phyloP scores from a whole-genome alignment of 2,797 vertebrate genomes.

The Poeciliopsis turneri region DNA sequence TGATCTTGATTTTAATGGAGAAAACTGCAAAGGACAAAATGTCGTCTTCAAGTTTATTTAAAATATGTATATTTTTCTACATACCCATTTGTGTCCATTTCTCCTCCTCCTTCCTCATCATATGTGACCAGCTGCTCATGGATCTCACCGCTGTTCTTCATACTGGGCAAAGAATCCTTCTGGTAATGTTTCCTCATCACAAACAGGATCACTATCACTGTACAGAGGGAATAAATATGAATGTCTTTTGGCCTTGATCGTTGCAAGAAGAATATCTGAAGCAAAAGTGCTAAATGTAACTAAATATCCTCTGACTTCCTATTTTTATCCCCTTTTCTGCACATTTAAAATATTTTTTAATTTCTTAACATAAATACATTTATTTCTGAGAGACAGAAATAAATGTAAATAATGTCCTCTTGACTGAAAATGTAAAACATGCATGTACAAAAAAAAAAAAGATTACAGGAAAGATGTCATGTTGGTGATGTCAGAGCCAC shows the following conservation, averaged over 20 bases:
- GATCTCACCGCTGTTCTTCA: conserved; percentile 91
- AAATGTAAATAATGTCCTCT: background rate
- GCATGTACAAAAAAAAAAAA: background rate
- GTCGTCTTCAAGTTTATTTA: background rate
- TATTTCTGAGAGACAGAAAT: background rate
- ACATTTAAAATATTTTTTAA: too few relatives aligned
- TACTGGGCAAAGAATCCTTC: conserved; percentile 82
- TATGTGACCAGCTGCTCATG: conserved; percentile 97
- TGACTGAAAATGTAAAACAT: background rate
- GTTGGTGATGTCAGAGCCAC: background rate
- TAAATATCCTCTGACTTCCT: too few relatives aligned
- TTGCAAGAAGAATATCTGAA: background rate
- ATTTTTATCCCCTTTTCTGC: too few relatives aligned
- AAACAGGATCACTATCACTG: conserved; percentile 89
- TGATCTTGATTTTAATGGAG: background rate
- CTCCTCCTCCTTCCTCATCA: conserved; percentile 95
- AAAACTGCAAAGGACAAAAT: background rate
- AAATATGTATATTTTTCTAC: conserved; percentile 14
- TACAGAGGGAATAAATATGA: conserved; percentile 15
- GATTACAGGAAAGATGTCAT: background rate
- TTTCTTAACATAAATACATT: too few relatives aligned
- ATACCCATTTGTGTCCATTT: conserved; percentile 95
- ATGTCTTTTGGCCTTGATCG: background rate
- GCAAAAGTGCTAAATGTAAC: too few relatives aligned
- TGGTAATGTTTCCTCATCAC: conserved; percentile 86